These are phyloP conservation scores for Protonibea diacanthus DNA, from an alignment of 2,797 vertebrate genomes.

Conservation along the genomic window DNA sequence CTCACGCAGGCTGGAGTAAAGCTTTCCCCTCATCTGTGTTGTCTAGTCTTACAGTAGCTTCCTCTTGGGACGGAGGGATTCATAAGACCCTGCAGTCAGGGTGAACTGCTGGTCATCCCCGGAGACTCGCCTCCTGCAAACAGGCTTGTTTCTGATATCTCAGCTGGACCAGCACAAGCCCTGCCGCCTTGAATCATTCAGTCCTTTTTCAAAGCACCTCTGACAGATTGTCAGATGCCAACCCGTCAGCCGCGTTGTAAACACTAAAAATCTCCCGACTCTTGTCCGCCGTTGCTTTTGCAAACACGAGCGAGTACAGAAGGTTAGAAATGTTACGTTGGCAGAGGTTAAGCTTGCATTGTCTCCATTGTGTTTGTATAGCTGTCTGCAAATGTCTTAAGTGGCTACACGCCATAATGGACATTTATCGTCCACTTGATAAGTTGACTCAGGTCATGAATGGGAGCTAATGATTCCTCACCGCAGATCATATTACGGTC, in stretches of 20 bases:
- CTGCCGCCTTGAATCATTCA: conserved; percentile 27
- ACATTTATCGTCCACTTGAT: conserved; percentile 51
- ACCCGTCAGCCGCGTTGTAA: conserved; percentile 28
- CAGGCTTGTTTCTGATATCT: conserved; percentile 39
- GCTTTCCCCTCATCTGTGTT: neutral
- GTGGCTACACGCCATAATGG: conserved; percentile 42
- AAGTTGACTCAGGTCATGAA: conserved; percentile 52
- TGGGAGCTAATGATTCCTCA: conserved; percentile 46
- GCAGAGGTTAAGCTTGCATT: conserved; percentile 22
- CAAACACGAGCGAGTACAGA: neutral
- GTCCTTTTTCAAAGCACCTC: conserved; percentile 30
- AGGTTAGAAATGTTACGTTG: conserved; percentile 1
- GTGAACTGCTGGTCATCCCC: conserved; percentile 33
- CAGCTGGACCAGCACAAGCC: conserved; percentile 19
- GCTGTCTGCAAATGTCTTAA: conserved; percentile 36
- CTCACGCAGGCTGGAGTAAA: neutral
- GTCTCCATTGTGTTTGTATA: conserved; percentile 28
- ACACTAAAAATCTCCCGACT: conserved; percentile 5
- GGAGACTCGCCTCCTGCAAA: conserved; percentile 5
- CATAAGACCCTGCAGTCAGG: conserved; percentile 14
- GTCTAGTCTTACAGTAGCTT: neutral
- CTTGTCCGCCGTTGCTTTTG: neutral
- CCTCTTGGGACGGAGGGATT: conserved; percentile 5
- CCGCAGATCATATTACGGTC: conserved; percentile 56
- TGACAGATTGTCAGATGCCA: conserved; percentile 27